Conservation (phyloP, 2,888 invertebrate genomes). For the Stegana nigrithorax region DNA sequence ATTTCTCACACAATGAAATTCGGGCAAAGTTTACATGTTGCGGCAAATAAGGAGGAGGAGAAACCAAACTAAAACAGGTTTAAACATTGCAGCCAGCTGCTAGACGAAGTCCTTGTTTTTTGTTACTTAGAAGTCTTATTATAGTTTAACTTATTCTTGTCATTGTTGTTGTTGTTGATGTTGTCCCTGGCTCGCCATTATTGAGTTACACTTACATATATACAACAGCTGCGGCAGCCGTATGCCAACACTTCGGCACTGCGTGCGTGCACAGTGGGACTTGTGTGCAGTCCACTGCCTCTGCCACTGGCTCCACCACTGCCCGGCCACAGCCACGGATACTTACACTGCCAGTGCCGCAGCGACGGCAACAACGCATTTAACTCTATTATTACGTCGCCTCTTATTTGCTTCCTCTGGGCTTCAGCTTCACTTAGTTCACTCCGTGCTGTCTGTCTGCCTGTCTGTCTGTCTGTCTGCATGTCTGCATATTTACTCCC, state of each 20-base stretch:
- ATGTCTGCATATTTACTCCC: not conserved
- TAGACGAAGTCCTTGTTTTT: no score
- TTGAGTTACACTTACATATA: slow-evolving; percentile 4
- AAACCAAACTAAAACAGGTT: no score
- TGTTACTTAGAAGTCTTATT: no score
- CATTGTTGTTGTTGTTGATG: not conserved
- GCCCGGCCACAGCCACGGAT: no score
- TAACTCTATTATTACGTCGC: not conserved
- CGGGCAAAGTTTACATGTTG: no score
- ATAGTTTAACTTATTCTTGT: not conserved
- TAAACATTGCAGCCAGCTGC: no score
- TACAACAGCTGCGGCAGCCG: not conserved
- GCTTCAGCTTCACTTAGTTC: not conserved
- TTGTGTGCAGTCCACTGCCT: slow-evolving; percentile 1
- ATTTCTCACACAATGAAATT: no score
- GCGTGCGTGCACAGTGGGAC: slow-evolving; percentile 1
- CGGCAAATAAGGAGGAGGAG: no score
- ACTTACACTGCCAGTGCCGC: not conserved
- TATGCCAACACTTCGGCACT: not conserved
- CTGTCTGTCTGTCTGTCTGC: no score
- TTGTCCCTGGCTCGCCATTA: not conserved
- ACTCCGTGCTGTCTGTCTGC: no score
- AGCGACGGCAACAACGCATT: not conserved
- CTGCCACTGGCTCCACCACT: no score
- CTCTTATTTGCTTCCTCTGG: not conserved